phyloP scores from a whole-genome alignment of 2,797 vertebrate genomes.

The Oryzias dopingdopingensis region DNA sequence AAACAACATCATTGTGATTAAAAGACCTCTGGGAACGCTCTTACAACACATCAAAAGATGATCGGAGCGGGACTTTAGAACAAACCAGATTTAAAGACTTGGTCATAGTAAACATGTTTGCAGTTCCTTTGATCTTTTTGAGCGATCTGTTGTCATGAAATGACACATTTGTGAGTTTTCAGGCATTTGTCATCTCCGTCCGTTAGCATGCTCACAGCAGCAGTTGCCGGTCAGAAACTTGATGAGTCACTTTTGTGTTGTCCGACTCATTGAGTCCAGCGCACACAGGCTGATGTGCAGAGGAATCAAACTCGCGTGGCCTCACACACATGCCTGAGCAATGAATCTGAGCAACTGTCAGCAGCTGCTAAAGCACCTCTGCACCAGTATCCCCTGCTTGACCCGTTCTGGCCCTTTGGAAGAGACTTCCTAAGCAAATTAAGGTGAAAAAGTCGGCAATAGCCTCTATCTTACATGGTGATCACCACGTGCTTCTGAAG shows the following conservation, averaged over 20 bases:
- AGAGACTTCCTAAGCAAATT: constrained; percentile 27
- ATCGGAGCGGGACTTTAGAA: too few relatives aligned
- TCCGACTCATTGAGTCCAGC: too few relatives aligned
- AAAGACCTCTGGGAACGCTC: too few relatives aligned
- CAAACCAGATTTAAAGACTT: too few relatives aligned
- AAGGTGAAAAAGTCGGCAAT: constrained; percentile 14
- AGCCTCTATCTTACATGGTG: background rate
- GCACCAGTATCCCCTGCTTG: constrained; percentile 22
- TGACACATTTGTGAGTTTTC: too few relatives aligned
- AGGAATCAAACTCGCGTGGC: constrained; percentile 52
- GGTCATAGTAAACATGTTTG: too few relatives aligned
- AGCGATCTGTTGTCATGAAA: too few relatives aligned
- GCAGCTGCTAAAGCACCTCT: constrained; percentile 42
- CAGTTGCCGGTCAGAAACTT: constrained; percentile 45
- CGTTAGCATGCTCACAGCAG: constrained; percentile 37
- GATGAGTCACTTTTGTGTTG: constrained; percentile 23
- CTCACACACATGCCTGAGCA: constrained; percentile 69
- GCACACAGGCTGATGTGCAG: constrained; percentile 17
- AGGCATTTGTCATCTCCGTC: constrained; percentile 38
- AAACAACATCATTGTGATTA: too few relatives aligned
- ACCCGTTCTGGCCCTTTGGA: constrained; percentile 25
- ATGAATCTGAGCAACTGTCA: constrained; percentile 54
- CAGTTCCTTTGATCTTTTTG: too few relatives aligned
- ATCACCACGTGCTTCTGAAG: constrained; percentile 9
- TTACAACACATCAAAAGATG: too few relatives aligned